Conservation (phyloP, 2,888 invertebrate genomes). For the Phengaris alcon region DNA sequence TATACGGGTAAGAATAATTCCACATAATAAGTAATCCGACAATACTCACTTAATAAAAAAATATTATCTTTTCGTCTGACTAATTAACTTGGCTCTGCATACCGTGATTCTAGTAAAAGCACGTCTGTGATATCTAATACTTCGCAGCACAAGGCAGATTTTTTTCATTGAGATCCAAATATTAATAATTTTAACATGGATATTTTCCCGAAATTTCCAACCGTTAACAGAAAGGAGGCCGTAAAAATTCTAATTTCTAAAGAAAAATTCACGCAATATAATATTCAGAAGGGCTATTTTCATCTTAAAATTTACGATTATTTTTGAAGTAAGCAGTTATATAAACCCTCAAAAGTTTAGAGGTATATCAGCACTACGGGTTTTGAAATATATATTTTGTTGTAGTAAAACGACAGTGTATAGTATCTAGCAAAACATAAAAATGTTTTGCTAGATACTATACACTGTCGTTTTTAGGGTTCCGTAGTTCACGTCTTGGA, state of each 20-base stretch:
- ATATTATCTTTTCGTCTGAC: no score
- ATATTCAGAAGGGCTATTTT: conserved; percentile 49
- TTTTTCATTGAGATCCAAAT: not conserved
- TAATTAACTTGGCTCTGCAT: not conserved
- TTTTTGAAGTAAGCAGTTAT: conserved; percentile 53
- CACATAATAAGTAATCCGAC: no score
- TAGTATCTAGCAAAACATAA: no score
- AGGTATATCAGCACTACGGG: conserved; percentile 39
- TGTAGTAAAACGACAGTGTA: no score
- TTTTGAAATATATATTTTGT: not conserved
- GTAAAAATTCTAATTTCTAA: conserved; percentile 41
- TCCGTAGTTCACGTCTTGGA: no score
- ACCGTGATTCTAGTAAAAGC: not conserved
- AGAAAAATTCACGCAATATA: conserved; percentile 42
- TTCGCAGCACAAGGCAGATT: not conserved
- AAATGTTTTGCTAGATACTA: no score
- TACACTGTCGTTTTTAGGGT: no score
- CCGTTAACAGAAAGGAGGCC: conserved; percentile 33
- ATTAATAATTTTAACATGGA: conserved; percentile 5
- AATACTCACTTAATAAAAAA: no score
- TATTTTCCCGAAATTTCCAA: conserved; percentile 1
- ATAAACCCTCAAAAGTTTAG: conserved; percentile 41
- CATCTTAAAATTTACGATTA: conserved; percentile 54
- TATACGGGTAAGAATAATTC: no score
- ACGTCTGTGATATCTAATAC: not conserved